phyloP scores from a whole-genome alignment of 2,797 vertebrate species.

The Toxotes lorentzi region DNA sequence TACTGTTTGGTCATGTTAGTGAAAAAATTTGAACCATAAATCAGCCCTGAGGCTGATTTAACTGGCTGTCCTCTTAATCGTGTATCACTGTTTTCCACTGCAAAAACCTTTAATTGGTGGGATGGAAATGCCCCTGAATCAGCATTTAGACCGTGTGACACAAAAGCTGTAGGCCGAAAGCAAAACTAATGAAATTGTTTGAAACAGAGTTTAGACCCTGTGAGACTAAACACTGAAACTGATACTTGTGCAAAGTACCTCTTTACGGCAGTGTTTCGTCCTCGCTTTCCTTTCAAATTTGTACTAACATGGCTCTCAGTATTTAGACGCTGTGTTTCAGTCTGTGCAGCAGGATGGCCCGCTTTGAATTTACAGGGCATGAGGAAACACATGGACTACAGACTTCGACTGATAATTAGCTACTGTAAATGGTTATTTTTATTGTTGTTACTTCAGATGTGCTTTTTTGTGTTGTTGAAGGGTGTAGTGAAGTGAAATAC shows the following conservation, averaged over 20 bases:
- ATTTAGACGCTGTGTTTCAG: constrained; percentile 38
- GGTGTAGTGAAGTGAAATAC: background rate
- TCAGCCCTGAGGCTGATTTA: constrained; percentile 51
- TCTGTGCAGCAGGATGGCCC: constrained; percentile 42
- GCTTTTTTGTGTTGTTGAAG: background rate
- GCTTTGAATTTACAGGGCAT: constrained; percentile 13
- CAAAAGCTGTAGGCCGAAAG: constrained; percentile 21
- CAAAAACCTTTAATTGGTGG: constrained; percentile 45
- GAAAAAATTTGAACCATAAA: constrained; percentile 63
- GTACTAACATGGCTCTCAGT: constrained; percentile 14
- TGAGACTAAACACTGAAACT: too few relatives aligned
- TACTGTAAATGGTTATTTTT: background rate
- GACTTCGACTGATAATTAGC: constrained; percentile 20
- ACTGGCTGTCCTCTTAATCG: constrained; percentile 50
- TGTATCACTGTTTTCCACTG: constrained; percentile 39
- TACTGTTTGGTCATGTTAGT: constrained; percentile 50
- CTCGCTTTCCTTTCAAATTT: constrained; percentile 38
- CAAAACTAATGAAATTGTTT: constrained; percentile 46
- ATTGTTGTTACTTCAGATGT: background rate
- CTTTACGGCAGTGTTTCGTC: constrained; percentile 9
- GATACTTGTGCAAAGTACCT: too few relatives aligned
- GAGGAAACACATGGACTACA: constrained; percentile 35
- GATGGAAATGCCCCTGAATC: constrained; percentile 52
- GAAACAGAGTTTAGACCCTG: too few relatives aligned
- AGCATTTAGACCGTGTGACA: constrained; percentile 35